Evolutionary conservation across 2,888 invertebrate species (phyloP).

Genomic region (Synanthedon tipuliformis): DNA sequence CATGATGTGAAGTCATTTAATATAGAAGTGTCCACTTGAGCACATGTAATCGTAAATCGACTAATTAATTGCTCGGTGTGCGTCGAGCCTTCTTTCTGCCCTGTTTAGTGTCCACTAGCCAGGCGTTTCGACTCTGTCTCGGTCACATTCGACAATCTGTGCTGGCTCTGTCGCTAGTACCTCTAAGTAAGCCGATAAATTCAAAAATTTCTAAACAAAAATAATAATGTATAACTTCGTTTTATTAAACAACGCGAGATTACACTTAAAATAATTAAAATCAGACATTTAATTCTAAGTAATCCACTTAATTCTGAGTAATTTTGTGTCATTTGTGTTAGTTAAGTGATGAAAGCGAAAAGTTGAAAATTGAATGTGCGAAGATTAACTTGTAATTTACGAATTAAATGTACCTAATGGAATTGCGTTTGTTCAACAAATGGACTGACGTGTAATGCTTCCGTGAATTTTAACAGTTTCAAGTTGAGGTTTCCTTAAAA

Average conservation of each 20-base stretch:
- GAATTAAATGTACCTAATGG: background rate
- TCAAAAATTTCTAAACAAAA: no score
- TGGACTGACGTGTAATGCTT: no score
- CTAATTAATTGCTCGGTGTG: constrained; percentile 29
- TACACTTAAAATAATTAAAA: background rate
- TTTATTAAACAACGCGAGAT: no score
- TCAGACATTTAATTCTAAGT: background rate
- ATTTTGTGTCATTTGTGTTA: constrained; percentile 18
- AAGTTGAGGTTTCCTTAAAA: no score
- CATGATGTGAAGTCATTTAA: constrained; percentile 4
- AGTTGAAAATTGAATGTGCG: constrained; percentile 1
- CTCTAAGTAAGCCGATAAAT: no score
- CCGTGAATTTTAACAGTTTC: no score
- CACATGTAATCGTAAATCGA: constrained; percentile 26
- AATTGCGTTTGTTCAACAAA: no score
- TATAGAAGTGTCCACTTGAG: constrained; percentile 10
- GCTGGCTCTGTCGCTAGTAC: no score
- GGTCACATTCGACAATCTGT: no score
- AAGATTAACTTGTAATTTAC: background rate
- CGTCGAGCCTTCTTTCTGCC: constrained; percentile 16
- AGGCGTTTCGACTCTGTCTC: no score
- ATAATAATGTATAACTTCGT: no score
- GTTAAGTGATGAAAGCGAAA: constrained; percentile 33
- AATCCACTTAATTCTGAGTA: constrained; percentile 30
- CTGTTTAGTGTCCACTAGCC: no score